Evolutionary conservation across 1,140 invertebrate genomes (phyloP), one percentile per base, ranked within the genome.

Genomic region (Sycophaga agraensis): DNA sequence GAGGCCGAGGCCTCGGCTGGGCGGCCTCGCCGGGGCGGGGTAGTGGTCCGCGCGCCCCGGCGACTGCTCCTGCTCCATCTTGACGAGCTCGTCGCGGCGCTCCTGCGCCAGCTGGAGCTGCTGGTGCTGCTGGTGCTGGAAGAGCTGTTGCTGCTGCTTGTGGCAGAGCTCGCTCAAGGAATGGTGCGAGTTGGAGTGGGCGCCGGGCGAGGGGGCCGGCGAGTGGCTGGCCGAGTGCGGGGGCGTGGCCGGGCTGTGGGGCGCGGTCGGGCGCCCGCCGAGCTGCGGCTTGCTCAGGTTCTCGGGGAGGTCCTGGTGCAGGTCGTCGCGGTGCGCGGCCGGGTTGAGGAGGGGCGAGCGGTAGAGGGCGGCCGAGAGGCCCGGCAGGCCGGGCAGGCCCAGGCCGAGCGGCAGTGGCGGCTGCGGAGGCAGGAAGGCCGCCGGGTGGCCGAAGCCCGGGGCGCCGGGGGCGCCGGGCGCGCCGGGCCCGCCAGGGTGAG

Each of bases 301-400:
- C 66, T 90, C 90, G 50, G 91, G 91, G 61, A 85, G 79, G 28
- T 92, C 91, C 82, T 91, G 89, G 77, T 89, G n/a, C n/a, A n/a
- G 88, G 73, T 86, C 85, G 66, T 84, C 79, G 40, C 73, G 75
- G 26, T 17, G n/a, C 14, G 46, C 11, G 11, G 48, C 19, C 12
- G 48, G 39, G 67, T 69, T 74, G 63, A 78, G 64, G 58, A 75
- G 61, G 57, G 77, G 73, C 48, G 72, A 69, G 63, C 79, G 76
- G 59, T 80, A 80, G 61, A 80, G 67, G 66, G 73, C 68, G 70
- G 70, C 45, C 70, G 74, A 71, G 69, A 77, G 75, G 69, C 70
- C 71, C 70, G 74, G 72, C 70, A 77, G 75, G 69, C 70, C 71
- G 49, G 77, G 73, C 59, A 80, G 68, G 60, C 70, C 65, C 57